phyloP scores from a whole-genome alignment of 2,888 invertebrate species.

The Idaea straminata region DNA sequence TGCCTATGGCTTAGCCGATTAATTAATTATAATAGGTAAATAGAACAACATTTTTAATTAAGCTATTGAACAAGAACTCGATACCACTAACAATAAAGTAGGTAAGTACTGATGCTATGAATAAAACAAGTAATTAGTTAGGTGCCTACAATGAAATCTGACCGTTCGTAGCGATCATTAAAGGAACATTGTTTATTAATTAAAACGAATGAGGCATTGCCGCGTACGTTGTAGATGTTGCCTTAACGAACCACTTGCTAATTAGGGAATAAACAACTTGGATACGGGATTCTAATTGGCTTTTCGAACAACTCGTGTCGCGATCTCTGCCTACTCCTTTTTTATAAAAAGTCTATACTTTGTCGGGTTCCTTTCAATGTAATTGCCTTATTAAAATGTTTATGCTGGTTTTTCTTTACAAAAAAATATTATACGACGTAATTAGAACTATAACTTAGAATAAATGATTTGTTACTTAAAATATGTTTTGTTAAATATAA shows the following conservation, averaged over 20 bases:
- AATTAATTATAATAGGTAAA: too few relatives aligned
- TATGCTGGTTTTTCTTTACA: not conserved
- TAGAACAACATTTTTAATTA: too few relatives aligned
- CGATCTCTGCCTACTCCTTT: slow-evolving; percentile 26
- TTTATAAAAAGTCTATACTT: slow-evolving; percentile 33
- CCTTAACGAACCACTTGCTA: slow-evolving; percentile 76
- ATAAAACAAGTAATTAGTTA: slow-evolving; percentile 3
- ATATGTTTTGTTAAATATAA: slow-evolving; percentile 3
- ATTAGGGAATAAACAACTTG: slow-evolving; percentile 76
- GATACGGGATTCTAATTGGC: slow-evolving; percentile 77
- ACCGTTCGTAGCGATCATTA: slow-evolving; percentile 51
- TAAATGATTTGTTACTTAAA: not conserved
- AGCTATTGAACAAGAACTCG: not conserved
- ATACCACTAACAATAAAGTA: not conserved
- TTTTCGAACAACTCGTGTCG: slow-evolving; percentile 65
- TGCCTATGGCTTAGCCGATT: too few relatives aligned
- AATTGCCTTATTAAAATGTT: slow-evolving; percentile 13
- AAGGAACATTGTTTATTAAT: slow-evolving; percentile 70
- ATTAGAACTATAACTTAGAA: not conserved
- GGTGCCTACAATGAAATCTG: slow-evolving; percentile 6
- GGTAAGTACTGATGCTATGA: not conserved
- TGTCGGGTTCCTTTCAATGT: slow-evolving; percentile 6
- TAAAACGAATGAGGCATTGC: slow-evolving; percentile 75
- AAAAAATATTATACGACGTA: not conserved
- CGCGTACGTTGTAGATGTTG: slow-evolving; percentile 62